Base-by-base conservation (phyloP, 2,888 invertebrate genomes). In the Sinentomon sp. region DNA sequence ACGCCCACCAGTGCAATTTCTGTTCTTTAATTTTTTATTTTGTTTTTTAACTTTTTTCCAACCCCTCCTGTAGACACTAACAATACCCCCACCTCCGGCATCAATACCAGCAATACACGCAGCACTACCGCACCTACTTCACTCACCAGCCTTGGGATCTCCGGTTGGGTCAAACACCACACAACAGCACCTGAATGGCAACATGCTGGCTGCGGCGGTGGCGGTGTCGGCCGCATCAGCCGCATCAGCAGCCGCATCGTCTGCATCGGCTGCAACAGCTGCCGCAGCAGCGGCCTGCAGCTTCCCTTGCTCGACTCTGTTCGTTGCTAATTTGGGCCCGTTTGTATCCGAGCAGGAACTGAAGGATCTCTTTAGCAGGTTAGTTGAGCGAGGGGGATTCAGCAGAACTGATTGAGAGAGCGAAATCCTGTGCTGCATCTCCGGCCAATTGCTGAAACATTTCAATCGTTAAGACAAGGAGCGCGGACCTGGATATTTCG, bases 351-450 rank as follows among this genome's bases (percentile, higher is more conserved):
- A 94, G 60, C 89, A 92, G 53, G 92, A 94, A 59, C 71, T 94
- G 46, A 89, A 89, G 64, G 87, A 89, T 60, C 76, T 94, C 53
- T 89, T 92, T 62, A 77, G 77, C 68, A 87, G 85, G 87, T 89
- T 58, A 60, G 62, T 43, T n/a, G 7, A n/a, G n/a, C n/a, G n/a
- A 21, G 30, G 5, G 19, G 24, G 10, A 17, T 14, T 18, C 25
- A 17, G 7, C 12, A n/a, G n/a, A n/a, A n/a, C n/a, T n/a, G n/a
- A n/a, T n/a, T n/a, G n/a, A n/a, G n/a, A n/a, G n/a, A n/a, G n/a
- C n/a, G n/a, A n/a, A n/a, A n/a, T n/a, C n/a, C n/a, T n/a, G n/a
- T n/a, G n/a, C n/a, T n/a, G n/a, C n/a, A n/a, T n/a, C n/a, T n/a
- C n/a, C n/a, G n/a, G n/a, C n/a, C n/a, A n/a, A n/a, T n/a, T n/a